Evolutionary conservation across 2,797 vertebrate genomes (phyloP).

Genomic region (Malurus leucopterus): DNA sequence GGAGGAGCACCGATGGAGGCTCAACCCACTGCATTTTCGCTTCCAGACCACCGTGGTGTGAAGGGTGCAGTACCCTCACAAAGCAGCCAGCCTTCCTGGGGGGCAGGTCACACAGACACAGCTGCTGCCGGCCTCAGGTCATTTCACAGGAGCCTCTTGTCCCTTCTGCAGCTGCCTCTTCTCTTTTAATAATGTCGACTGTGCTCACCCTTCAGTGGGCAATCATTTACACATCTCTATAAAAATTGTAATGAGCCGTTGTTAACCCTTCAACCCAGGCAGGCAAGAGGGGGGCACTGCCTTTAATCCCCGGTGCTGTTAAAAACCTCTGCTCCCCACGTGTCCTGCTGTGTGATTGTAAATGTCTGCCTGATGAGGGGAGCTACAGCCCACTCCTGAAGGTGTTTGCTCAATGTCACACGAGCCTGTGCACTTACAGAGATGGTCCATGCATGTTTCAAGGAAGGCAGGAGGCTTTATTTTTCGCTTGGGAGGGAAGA

Average conservation of each 20-base stretch:
- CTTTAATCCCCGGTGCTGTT: not conserved
- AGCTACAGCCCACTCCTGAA: not conserved
- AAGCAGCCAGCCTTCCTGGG: not conserved
- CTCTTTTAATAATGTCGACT: not conserved
- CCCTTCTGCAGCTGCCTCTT: not conserved
- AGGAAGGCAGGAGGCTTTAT: not conserved
- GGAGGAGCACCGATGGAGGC: not conserved
- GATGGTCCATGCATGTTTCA: rapidly evolving
- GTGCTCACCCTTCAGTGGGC: not conserved
- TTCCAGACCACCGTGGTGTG: not conserved
- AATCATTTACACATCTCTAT: conserved; percentile 33
- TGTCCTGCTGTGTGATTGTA: not conserved
- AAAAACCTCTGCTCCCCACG: not conserved
- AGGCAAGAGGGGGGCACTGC: not conserved
- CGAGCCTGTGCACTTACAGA: rapidly evolving
- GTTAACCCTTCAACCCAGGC: conserved; percentile 9
- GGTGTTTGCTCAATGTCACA: rapidly evolving
- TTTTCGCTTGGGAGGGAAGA: not conserved
- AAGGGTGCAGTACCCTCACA: no score
- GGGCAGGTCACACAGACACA: not conserved
- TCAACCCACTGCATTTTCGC: not conserved
- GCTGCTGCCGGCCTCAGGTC: not conserved
- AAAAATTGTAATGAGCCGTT: not conserved
- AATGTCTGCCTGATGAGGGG: not conserved
- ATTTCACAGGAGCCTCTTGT: not conserved